Evolutionary conservation across 2,113 vertebrate genomes (phyloP), one percentile per base, ranked within the genome.

Genomic region (Ptilonorhynchus violaceus): DNA sequence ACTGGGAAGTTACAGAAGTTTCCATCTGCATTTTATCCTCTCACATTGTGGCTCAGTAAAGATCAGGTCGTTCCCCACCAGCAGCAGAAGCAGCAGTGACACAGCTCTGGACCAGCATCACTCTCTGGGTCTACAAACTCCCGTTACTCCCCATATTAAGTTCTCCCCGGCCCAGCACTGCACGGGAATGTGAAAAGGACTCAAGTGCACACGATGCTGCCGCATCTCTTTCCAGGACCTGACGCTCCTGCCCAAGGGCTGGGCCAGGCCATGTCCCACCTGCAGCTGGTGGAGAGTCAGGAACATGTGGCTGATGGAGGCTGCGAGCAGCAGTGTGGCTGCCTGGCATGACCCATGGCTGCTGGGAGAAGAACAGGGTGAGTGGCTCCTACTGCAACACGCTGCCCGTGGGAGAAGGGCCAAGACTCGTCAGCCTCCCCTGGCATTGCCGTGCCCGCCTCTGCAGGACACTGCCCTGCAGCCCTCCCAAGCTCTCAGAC

Each of bases 31-130:
- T 64, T 87, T 63, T 23, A 41, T 49, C 59, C 67, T 47, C 70
- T 10, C 0, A 7, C 11, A 17, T 7, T 6, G 24, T 9, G 3
- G 12, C 30, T 47, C 35, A 18, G 41, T 5, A 30, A 64, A 46
- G 46, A 76, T 13, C 59, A 24, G 37, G 25, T 15, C 28, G 46
- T 10, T 25, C 68, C 13, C 31, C 1, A 1, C 53, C 67, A 33
- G 63, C 4, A 58, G 37, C 25, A 46, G 17, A 42, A 55, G n/a
- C 4, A 2, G 35, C 59, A 66, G 56, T 8, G 2, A 13, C 37
- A 7, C 62, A 33, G 33, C 72, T 59, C 12, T 13, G 42, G 56
- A 52, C 33, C 76, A 72, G 15, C 17, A 4, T 9, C 9, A 2
- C 63, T 60, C 5, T 14, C 27, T 13, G 27, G 31, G 15, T 30